Conservation (phyloP, 2,113 vertebrate species). For the Nothoprocta perdicaria region DNA sequence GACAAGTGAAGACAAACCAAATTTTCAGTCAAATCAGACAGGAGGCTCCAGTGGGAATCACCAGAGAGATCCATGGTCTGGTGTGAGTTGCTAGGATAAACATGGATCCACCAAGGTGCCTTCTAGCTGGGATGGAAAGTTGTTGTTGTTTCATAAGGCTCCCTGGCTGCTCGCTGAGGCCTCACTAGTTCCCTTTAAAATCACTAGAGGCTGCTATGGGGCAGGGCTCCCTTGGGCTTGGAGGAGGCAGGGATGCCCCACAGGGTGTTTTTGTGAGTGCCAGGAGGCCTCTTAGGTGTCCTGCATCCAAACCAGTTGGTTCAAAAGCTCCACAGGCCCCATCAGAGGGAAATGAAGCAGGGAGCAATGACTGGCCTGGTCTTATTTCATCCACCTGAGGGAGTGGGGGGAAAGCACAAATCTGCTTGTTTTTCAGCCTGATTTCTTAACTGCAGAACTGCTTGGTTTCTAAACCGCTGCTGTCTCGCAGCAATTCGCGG, state of each 20-base stretch:
- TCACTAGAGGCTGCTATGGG: not conserved
- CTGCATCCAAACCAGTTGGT: not conserved
- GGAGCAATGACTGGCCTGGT: not conserved
- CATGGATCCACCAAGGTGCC: not conserved
- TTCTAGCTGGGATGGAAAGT: not conserved
- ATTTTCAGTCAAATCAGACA: not conserved
- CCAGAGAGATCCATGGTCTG: no score
- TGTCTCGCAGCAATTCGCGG: no score
- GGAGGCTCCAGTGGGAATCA: not conserved
- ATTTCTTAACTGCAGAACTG: not conserved
- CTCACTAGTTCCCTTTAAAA: accelerated
- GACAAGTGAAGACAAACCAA: not conserved
- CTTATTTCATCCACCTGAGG: not conserved
- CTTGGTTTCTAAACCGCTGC: not conserved
- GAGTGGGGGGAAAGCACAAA: not conserved
- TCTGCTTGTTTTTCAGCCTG: not conserved
- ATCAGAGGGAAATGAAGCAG: not conserved
- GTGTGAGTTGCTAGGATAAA: not conserved
- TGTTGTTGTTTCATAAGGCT: not conserved
- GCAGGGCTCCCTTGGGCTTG: accelerated
- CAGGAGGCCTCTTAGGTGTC: not conserved
- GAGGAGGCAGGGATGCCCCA: not conserved
- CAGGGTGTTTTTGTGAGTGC: not conserved
- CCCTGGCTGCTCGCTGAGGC: not conserved
- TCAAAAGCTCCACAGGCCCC: not conserved